These are phyloP conservation scores for Caenorhabditis becei DNA, from an alignment of 2,888 invertebrate genomes.

Conservation along the genomic window DNA sequence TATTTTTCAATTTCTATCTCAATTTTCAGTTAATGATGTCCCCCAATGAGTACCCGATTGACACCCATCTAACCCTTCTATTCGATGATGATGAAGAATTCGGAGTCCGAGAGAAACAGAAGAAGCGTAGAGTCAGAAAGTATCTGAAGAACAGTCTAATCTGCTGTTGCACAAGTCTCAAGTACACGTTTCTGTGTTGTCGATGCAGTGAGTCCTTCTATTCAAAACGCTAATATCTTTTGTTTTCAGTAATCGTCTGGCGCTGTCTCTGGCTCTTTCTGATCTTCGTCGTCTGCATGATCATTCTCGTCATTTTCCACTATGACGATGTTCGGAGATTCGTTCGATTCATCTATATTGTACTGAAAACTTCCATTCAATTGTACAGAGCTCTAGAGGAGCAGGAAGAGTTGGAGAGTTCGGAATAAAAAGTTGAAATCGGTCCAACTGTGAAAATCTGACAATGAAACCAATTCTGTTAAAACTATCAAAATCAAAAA, in stretches of 20 bases:
- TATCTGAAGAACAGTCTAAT: not conserved
- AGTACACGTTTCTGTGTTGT: constrained; percentile 45
- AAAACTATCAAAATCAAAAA: too few relatives aligned
- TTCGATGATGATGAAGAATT: not conserved
- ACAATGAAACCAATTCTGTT: too few relatives aligned
- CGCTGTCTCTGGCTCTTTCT: constrained; percentile 36
- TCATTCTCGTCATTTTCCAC: constrained; percentile 10
- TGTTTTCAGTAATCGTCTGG: not conserved
- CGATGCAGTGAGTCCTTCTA: constrained; percentile 26
- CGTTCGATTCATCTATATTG: constrained; percentile 40
- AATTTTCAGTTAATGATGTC: not conserved
- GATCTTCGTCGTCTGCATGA: not conserved
- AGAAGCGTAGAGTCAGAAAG: not conserved
- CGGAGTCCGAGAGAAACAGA: not conserved
- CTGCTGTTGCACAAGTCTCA: constrained; percentile 28
- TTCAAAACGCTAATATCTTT: too few relatives aligned
- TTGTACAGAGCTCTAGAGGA: constrained; percentile 33
- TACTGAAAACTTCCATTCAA: constrained; percentile 40
- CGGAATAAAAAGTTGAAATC: not conserved
- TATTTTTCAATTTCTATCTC: too few relatives aligned
- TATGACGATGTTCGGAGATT: constrained; percentile 28
- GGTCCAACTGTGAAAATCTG: not conserved
- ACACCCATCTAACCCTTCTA: not conserved
- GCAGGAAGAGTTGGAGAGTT: not conserved
- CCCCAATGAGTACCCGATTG: not conserved